A percentile compares a stretch with the other conserved stretches of the same genome.
Conservation (phyloP, 2,113 vertebrate species). For the Strix aluco region DNA sequence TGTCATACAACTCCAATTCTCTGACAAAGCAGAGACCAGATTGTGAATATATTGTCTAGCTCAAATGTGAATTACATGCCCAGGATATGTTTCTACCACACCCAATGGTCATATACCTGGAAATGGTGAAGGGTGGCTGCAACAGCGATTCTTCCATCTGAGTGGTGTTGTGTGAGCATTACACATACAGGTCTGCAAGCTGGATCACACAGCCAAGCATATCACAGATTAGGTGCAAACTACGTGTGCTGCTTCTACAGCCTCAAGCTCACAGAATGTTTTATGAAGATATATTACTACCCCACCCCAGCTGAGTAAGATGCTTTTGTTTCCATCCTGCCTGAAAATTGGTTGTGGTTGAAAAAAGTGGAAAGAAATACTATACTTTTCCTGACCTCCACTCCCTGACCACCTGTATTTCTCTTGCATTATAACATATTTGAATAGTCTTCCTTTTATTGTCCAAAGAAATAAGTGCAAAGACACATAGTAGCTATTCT, state of each 20-base stretch:
- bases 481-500: neutral
- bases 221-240: neutral
- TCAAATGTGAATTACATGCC: neutral
- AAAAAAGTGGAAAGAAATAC: neutral
- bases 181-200: neutral
- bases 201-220: neutral
- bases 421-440: neutral
- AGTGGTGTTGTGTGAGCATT: neutral
- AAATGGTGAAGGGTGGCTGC: neutral
- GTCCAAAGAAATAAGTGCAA: neutral
- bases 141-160: neutral
- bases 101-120: neutral
- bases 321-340: neutral
- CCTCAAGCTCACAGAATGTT: neutral
- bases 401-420: neutral
- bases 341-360: neutral
- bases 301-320: neutral
- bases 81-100: neutral
- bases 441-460: neutral
- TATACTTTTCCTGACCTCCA: neutral
- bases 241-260: neutral
- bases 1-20: neutral
- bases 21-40: neutral
- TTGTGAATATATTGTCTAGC: neutral
- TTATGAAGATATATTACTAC: neutral